Conservation (phyloP, 37 sponge, comb jelly and placozoan genomes). For the Geodia barretti region DNA sequence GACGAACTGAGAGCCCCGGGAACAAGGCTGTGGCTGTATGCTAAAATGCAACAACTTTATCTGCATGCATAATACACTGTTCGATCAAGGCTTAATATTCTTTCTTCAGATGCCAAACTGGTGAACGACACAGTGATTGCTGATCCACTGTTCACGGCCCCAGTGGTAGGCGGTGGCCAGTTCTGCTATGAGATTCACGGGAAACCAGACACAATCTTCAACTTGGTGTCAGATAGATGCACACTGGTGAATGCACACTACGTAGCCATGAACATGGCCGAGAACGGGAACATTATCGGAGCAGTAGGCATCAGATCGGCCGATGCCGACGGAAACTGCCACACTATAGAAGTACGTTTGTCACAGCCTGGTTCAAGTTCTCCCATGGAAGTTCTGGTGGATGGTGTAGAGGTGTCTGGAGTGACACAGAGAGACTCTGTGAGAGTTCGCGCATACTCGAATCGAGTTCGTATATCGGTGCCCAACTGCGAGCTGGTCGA, state of each 20-base stretch:
- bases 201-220: slow-evolving; percentile 5
- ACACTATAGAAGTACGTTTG: slow-evolving; percentile 39
- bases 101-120: slow-evolving; percentile 3
- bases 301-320: slow-evolving; percentile 52
- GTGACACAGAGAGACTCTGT: slow-evolving; percentile 2
- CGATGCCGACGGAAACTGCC: slow-evolving; percentile 28
- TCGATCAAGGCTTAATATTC: too few relatives aligned
- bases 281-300: slow-evolving; percentile 48
- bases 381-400: background rate
- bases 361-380: slow-evolving; percentile 19
- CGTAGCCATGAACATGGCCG: background rate
- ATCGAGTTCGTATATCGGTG: slow-evolving; percentile 62
- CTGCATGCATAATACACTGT: too few relatives aligned
- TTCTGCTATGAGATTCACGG: slow-evolving; percentile 67
- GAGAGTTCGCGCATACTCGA: background rate
- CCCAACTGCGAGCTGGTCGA: slow-evolving; percentile 71
- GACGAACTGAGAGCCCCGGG: too few relatives aligned
- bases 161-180: background rate
- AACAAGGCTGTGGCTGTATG: too few relatives aligned
- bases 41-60: too few relatives aligned
- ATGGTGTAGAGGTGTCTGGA: background rate
- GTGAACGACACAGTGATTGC: slow-evolving; percentile 57
- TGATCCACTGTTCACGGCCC: slow-evolving; percentile 61
- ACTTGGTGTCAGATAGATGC: slow-evolving; percentile 61
- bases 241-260: slow-evolving; percentile 41